Conservation (phyloP, 2,888 invertebrate species). For the Chrysotoxum bicinctum region DNA sequence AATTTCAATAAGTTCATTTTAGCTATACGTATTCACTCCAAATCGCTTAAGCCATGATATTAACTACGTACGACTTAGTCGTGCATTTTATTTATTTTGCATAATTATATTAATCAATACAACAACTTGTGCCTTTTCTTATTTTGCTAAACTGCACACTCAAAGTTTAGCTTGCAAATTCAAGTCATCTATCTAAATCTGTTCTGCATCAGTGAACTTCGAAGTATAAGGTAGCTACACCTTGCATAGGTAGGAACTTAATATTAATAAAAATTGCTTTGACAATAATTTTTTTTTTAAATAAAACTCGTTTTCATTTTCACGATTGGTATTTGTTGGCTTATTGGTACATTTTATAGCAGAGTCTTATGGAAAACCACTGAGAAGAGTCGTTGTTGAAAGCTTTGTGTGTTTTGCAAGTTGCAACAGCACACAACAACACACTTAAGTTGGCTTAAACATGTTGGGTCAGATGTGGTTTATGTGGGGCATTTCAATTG, state of each 20-base stretch:
- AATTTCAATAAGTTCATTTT: no score
- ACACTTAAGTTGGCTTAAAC: conserved; percentile 14
- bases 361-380: background rate
- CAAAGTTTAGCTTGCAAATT: background rate
- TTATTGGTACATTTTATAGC: background rate
- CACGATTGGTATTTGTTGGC: background rate
- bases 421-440: background rate
- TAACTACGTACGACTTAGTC: no score
- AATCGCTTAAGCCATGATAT: no score
- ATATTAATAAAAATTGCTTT: background rate
- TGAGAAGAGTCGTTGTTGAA: background rate
- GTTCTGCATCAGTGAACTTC: conserved; percentile 39
- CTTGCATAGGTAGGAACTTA: background rate
- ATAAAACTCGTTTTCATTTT: conserved; percentile 11
- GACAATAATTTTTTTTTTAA: background rate
- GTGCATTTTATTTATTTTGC: no score
- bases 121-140: background rate
- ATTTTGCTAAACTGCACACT: background rate
- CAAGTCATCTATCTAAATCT: background rate
- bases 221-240: background rate
- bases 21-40: no score
- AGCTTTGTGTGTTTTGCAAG: conserved; percentile 36
- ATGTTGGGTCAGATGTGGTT: conserved; percentile 22
- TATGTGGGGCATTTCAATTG: conserved; percentile 38
- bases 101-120: no score